These are phyloP conservation scores for Tenthredo livida DNA, from an alignment of 2,888 invertebrate species.

Conservation along the genomic window DNA sequence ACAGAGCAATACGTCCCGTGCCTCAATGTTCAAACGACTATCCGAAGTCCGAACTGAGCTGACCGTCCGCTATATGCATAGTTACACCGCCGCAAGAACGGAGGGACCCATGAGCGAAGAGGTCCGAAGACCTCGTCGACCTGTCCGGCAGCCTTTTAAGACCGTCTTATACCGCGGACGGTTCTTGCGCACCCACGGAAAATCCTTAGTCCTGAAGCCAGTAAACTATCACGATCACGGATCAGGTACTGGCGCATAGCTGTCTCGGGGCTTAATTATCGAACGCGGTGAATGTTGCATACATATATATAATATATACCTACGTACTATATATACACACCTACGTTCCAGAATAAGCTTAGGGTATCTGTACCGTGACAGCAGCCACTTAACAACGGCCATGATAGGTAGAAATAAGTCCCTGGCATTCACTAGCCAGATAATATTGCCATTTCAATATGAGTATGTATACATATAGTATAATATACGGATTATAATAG, in stretches of 20 bases:
- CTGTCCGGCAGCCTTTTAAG: slow-evolving; percentile 29
- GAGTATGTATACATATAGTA: not conserved
- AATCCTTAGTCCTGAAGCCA: slow-evolving; percentile 20
- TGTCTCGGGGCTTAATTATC: slow-evolving; percentile 40
- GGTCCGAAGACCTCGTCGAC: slow-evolving; percentile 25
- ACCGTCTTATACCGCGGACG: slow-evolving; percentile 40
- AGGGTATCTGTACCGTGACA: slow-evolving; percentile 40
- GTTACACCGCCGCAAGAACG: slow-evolving; percentile 22
- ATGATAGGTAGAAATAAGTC: slow-evolving; percentile 18
- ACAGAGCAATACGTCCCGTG: slow-evolving; percentile 76
- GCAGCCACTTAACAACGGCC: slow-evolving; percentile 34
- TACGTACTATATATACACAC: not conserved
- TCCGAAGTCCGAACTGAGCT: slow-evolving; percentile 41
- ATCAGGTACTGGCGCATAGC: not conserved
- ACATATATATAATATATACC: not conserved
- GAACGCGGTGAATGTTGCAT: slow-evolving; percentile 13
- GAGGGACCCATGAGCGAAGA: slow-evolving; percentile 10
- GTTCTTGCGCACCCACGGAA: slow-evolving; percentile 17
- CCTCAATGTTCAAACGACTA: slow-evolving; percentile 70
- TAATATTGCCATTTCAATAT: slow-evolving; percentile 48
- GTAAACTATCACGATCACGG: slow-evolving; percentile 22
- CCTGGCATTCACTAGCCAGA: not conserved
- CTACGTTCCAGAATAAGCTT: not conserved
- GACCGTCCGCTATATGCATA: slow-evolving; percentile 41
- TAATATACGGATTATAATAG: not conserved